Percentiles rank a stretch among this genome's conserved stretches.
Conservation (phyloP, 2,888 invertebrate genomes). For the Drosophila mimica region DNA sequence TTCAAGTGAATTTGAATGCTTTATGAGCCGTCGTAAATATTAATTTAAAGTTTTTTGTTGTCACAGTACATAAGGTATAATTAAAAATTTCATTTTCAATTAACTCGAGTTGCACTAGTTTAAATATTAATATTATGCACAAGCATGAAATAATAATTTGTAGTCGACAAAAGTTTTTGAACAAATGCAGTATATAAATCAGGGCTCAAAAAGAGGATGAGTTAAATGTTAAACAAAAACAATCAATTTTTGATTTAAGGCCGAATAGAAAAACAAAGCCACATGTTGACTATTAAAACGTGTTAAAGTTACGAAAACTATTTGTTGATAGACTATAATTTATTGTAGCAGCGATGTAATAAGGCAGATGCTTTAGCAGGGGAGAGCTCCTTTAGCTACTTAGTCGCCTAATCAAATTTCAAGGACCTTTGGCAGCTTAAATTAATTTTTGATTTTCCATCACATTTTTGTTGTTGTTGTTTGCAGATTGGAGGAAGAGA, state of each 20-base stretch:
- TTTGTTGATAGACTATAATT: not conserved
- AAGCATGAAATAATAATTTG: not conserved
- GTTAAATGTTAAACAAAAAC: not conserved
- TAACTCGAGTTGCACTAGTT: not conserved
- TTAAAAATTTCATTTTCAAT: not conserved
- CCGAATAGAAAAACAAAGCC: not conserved
- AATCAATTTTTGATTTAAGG: not conserved
- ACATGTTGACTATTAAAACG: not conserved
- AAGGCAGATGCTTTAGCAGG: not conserved
- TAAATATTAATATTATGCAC: not conserved
- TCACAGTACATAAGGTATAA: not conserved
- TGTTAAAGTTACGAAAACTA: not conserved
- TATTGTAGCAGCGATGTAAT: not conserved
- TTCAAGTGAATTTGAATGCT: not conserved
- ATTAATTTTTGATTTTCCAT: not conserved
- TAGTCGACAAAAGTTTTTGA: not conserved
- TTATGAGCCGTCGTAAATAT: not conserved
- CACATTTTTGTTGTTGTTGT: constrained; percentile 6
- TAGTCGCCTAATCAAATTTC: not conserved
- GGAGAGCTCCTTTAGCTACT: not conserved
- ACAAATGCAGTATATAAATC: not conserved
- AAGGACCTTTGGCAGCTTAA: not conserved
- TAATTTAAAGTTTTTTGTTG: not conserved
- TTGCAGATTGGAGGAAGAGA: constrained; percentile 92
- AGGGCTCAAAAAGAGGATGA: not conserved